Evolutionary conservation across 1,140 invertebrate genomes (phyloP).

Genomic region (Euschistus heros): DNA sequence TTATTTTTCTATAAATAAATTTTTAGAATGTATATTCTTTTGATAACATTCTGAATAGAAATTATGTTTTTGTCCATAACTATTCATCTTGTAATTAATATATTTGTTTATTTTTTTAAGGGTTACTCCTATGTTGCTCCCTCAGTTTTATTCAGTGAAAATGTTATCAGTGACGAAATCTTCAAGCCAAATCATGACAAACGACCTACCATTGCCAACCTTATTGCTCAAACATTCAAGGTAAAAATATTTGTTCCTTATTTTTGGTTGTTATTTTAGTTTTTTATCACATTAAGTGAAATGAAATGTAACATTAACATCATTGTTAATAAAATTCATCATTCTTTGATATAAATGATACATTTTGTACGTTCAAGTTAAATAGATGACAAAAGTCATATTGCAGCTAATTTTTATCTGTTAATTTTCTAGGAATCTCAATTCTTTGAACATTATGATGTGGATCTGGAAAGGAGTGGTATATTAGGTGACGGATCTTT

Average conservation of each 20-base stretch:
- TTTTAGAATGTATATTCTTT: no score
- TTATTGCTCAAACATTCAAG: conserved; percentile 42
- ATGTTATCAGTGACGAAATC: conserved; percentile 65
- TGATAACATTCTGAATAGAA: neutral
- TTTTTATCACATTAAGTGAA: neutral
- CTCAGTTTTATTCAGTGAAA: conserved; percentile 77
- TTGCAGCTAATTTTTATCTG: neutral
- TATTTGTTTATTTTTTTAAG: conserved; percentile 36
- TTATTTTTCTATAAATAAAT: no score
- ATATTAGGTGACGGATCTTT: conserved; percentile 81
- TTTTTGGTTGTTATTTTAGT: neutral
- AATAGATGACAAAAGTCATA: no score
- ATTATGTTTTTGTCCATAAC: neutral
- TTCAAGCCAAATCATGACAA: conserved; percentile 40
- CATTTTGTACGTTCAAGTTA: no score
- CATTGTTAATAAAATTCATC: no score
- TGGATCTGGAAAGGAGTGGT: conserved; percentile 49
- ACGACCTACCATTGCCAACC: conserved; percentile 38
- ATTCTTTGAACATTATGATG: conserved; percentile 76
- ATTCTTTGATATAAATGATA: no score
- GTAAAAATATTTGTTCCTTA: conserved; percentile 31
- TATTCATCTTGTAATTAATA: neutral
- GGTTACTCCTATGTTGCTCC: conserved; percentile 94
- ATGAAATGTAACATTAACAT: no score
- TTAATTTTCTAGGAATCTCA: conserved; percentile 53